phyloP scores from a whole-genome alignment of 2,888 invertebrate genomes.

The Diaperis boleti region DNA sequence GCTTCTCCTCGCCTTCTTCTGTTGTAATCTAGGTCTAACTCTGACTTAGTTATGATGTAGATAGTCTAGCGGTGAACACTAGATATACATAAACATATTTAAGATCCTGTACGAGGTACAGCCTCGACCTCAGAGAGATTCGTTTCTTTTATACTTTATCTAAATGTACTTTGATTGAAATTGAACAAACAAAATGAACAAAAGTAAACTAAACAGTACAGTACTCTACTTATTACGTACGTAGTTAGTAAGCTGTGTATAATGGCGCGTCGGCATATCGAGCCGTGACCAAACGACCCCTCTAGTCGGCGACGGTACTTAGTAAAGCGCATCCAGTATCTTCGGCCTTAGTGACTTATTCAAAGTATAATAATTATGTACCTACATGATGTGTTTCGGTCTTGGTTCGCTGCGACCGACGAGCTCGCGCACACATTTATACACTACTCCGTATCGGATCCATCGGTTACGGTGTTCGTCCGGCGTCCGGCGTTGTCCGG shows the following conservation, averaged over 20 bases:
- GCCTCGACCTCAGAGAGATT: constrained; percentile 51
- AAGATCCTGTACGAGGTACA: constrained; percentile 49
- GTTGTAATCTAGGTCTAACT: constrained; percentile 65
- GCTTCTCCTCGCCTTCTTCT: constrained; percentile 63
- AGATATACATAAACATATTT: constrained; percentile 50
- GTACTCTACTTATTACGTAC: constrained; percentile 60
- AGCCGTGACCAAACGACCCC: constrained; percentile 44
- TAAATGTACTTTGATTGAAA: constrained; percentile 61
- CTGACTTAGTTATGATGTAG: constrained; percentile 61
- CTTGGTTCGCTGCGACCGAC: constrained; percentile 51
- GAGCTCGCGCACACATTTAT: constrained; percentile 65
- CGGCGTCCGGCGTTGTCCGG: neutral
- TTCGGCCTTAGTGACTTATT: constrained; percentile 50
- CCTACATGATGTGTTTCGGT: constrained; percentile 23
- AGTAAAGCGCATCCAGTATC: constrained; percentile 32
- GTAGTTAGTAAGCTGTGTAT: constrained; percentile 65
- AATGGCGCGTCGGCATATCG: constrained; percentile 58
- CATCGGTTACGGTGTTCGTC: constrained; percentile 49
- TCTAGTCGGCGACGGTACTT: constrained; percentile 52
- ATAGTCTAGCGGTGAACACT: constrained; percentile 58
- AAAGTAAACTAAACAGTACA: constrained; percentile 50
- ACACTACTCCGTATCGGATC: constrained; percentile 67
- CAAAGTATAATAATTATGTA: too few species aligned
- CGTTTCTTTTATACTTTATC: constrained; percentile 62
- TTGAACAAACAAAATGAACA: constrained; percentile 36